These are phyloP conservation scores for Rhagophthalmus giganteus DNA, from an alignment of 2,888 invertebrate genomes.

Conservation along the genomic window DNA sequence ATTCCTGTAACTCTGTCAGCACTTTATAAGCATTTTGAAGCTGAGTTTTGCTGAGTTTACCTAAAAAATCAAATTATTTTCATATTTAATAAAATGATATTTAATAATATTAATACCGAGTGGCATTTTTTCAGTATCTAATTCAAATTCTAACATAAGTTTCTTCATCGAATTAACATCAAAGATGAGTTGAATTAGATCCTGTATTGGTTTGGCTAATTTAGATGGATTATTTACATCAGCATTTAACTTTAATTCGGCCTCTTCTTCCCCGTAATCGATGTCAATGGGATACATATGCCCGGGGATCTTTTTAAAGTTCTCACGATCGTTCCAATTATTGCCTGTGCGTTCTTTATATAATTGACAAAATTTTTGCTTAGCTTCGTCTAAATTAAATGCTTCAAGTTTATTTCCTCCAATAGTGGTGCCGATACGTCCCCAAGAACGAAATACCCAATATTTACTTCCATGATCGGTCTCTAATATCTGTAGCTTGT, in stretches of 20 bases:
- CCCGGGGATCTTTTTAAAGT: constrained; percentile 72
- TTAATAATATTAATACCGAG: constrained; percentile 58
- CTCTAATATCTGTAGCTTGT: constrained; percentile 90
- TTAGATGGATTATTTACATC: constrained; percentile 64
- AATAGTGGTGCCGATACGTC: constrained; percentile 92
- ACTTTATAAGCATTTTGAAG: constrained; percentile 84
- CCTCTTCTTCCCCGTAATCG: constrained; percentile 67
- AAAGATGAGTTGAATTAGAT: constrained; percentile 83
- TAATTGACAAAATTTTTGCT: constrained; percentile 61
- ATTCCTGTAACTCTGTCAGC: constrained; percentile 68
- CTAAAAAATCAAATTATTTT: constrained; percentile 18
- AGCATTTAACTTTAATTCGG: constrained; percentile 54
- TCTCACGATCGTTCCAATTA: constrained; percentile 66
- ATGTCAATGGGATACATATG: constrained; percentile 85
- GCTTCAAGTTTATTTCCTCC: constrained; percentile 71
- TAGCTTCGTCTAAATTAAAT: constrained; percentile 61
- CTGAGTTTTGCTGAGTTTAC: constrained; percentile 90
- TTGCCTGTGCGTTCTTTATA: constrained; percentile 82
- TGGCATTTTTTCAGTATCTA: constrained; percentile 98
- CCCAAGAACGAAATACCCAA: constrained; percentile 72
- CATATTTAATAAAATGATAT: background rate
- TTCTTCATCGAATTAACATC: constrained; percentile 90
- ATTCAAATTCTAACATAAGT: constrained; percentile 90
- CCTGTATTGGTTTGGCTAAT: constrained; percentile 76
- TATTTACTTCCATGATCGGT: constrained; percentile 63